Evolutionary conservation across 2,888 invertebrate species (phyloP).

Genomic region (Acleris laterana): DNA sequence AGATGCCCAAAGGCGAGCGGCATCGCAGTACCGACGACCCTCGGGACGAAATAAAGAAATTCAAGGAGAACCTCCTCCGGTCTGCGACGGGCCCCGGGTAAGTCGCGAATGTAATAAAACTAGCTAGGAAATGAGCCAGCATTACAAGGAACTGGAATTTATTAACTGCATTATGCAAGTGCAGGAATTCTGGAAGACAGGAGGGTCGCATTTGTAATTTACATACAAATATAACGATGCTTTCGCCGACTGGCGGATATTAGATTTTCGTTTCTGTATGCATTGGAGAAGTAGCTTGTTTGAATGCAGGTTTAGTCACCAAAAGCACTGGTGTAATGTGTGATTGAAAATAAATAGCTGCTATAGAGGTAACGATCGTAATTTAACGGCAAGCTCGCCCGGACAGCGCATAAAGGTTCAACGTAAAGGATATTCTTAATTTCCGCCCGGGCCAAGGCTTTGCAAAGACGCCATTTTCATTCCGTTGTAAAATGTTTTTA

Average conservation of each 20-base stretch:
- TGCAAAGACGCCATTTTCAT: conserved; percentile 46
- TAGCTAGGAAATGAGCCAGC: conserved; percentile 27
- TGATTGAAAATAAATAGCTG: neutral
- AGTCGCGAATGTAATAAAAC: conserved; percentile 48
- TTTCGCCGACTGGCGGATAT: neutral
- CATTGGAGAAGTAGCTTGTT: neutral
- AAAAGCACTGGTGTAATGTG: neutral
- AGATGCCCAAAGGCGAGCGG: conserved; percentile 62
- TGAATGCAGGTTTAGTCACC: neutral
- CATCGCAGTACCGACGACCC: conserved; percentile 59
- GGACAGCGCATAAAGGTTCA: conserved; percentile 26
- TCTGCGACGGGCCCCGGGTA: conserved; percentile 61
- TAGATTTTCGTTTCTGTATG: conserved; percentile 5
- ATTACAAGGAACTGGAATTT: conserved; percentile 34
- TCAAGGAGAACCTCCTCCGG: conserved; percentile 72
- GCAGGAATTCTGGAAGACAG: conserved; percentile 14
- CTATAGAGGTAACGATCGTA: conserved; percentile 20
- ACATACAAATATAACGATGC: conserved; percentile 9
- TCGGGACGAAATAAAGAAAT: conserved; percentile 71
- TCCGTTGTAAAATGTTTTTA: conserved; percentile 47
- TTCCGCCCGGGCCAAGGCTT: conserved; percentile 45
- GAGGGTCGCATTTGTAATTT: neutral
- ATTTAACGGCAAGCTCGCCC: conserved; percentile 19
- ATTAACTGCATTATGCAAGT: conserved; percentile 33
- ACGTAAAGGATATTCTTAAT: conserved; percentile 50